phyloP scores from a whole-genome alignment of 2,113 vertebrate species.

The Oreochromis tanganicae region DNA sequence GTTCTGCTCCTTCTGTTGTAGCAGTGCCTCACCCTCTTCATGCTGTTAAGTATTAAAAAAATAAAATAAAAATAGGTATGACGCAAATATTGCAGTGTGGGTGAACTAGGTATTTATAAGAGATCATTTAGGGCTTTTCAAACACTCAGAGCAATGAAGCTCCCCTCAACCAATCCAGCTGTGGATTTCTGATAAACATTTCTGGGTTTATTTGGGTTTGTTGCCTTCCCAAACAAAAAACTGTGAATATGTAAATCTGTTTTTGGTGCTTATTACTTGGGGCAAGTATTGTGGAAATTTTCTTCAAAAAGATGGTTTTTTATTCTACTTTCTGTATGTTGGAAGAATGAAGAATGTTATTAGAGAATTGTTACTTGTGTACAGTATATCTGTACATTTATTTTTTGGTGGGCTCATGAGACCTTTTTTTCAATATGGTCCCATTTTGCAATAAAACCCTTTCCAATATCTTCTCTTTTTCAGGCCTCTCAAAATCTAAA shows the following conservation, averaged over 20 bases:
- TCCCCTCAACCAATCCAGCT: not conserved
- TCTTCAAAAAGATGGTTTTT: not conserved
- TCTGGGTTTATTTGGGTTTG: not conserved
- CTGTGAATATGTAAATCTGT: not conserved
- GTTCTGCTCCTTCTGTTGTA: not conserved
- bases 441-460: conserved; percentile 1
- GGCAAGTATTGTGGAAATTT: not conserved
- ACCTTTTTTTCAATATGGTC: not conserved
- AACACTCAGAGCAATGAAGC: not conserved
- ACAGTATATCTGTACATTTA: not conserved
- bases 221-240: not conserved
- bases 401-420: not conserved
- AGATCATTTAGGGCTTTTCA: not conserved
- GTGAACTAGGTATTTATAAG: not conserved
- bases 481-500: not conserved
- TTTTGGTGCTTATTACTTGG: not conserved
- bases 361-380: not conserved
- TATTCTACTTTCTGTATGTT: not conserved
- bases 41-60: not conserved
- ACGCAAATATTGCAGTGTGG: not conserved
- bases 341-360: not conserved
- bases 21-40: not conserved
- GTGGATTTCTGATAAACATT: not conserved
- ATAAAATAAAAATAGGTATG: not conserved
- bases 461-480: conserved; percentile 3